Conservation (phyloP, 2,888 invertebrate genomes). For the Oscheius sp. region DNA sequence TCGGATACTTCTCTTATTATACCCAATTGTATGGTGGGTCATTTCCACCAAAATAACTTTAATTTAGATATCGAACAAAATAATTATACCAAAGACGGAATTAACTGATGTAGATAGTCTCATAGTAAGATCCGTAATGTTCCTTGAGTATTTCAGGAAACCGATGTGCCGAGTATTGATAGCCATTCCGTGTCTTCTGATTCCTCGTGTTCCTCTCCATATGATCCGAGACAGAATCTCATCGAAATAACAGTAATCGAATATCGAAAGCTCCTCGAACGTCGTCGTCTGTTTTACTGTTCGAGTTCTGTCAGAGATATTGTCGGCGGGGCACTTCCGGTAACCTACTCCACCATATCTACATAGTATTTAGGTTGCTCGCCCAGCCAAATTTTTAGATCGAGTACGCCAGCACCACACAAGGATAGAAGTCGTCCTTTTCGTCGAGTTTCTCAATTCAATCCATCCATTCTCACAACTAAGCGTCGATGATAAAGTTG, state of each 20-base stretch:
- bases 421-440: conserved; percentile 38
- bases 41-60: too few relatives aligned
- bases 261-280: conserved; percentile 47
- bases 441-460: conserved; percentile 47
- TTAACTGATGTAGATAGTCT: too few relatives aligned
- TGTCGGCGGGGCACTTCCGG: conserved; percentile 53
- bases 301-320: conserved; percentile 53
- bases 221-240: conserved; percentile 37
- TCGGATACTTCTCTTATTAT: too few relatives aligned
- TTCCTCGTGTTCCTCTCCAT: neutral
- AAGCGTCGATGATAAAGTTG: conserved; percentile 45
- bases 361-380: neutral
- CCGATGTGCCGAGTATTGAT: too few relatives aligned
- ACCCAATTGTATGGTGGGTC: too few relatives aligned
- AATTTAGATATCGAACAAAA: too few relatives aligned
- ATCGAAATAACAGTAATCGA: conserved; percentile 37
- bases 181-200: conserved; percentile 9
- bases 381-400: conserved; percentile 25
- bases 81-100: conserved; percentile 21
- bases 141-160: too few relatives aligned
- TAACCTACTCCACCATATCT: conserved; percentile 19
- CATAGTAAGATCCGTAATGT: too few relatives aligned
- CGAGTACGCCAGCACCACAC: conserved; percentile 27
- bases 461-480: conserved; percentile 40
- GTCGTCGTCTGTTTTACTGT: conserved; percentile 59